phyloP scores from a whole-genome alignment of 2,113 vertebrate genomes.

The Boulengerochromis microlepis region DNA sequence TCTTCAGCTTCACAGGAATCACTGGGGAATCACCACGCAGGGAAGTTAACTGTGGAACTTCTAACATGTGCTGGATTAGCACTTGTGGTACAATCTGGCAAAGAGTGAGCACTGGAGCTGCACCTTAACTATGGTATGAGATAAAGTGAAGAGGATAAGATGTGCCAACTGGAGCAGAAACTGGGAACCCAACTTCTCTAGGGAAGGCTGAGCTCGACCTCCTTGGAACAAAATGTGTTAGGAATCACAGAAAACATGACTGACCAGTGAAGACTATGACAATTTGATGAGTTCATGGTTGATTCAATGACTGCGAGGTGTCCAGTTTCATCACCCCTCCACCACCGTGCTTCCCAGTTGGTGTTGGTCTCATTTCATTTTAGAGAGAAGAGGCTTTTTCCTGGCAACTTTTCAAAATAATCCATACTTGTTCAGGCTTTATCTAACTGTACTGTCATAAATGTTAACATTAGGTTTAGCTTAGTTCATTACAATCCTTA shows the following conservation, averaged over 20 bases:
- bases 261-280: background rate
- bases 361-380: background rate
- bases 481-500: background rate
- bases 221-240: background rate
- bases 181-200: background rate
- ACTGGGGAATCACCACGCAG: background rate
- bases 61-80: background rate
- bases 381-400: background rate
- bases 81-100: background rate
- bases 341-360: background rate
- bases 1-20: background rate
- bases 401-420: background rate
- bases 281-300: background rate
- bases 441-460: background rate
- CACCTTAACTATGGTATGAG: background rate
- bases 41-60: background rate
- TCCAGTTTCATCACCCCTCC: background rate
- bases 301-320: background rate
- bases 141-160: background rate
- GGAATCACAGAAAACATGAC: background rate
- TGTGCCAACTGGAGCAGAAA: background rate
- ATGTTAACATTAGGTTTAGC: background rate
- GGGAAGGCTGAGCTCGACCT: background rate
- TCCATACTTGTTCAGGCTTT: background rate
- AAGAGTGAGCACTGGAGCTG: background rate